Base-by-base conservation (phyloP, 2,113 vertebrate species). In the Carassius carassius region DNA sequence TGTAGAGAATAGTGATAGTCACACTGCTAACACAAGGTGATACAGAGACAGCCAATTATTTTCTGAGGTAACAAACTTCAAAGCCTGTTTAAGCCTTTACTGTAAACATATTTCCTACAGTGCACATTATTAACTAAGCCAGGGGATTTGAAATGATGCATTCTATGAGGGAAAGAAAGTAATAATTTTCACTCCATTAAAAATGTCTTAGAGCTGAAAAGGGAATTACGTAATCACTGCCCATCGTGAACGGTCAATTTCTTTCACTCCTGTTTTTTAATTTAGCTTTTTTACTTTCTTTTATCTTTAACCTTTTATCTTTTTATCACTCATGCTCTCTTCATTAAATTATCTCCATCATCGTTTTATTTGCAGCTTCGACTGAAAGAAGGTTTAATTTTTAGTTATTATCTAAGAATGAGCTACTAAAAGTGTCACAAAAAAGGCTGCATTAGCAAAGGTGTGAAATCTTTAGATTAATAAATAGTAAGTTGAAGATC, bases 201-300 rank as follows among this genome's bases (percentile, higher is more conserved):
- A 86, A 70, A 21, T n/a, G n/a, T 62, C 63, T 73, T 85, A 16
- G 58, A 72, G 54, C 77, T 62, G 32, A 80, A 80, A 73, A 80
- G 76, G 73, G 54, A 67, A 41, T 8, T 41, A 41, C 7, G 41
- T 8, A 41, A 21, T 80, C n/a, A 13, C 16, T n/a, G 11, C 7
- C 11, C 63, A 78, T 41, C 21, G 23, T 19, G 51, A 58, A 13
- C 47, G 3, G 51, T 51, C 58, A 58, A 37, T 37, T 54, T 79
- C 47, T 23, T 77, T 21, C 19, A 25, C 75, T 58, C n/a, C 10
- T 84, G 73, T 62, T 77, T 67, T 51, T 25, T 73, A 16, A 84
- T 23, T 65, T 7, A 47, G 10, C 21, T 47, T 65, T 58, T 58
- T 72, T 21, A 7, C 21, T 21, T 82, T 78, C 73, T 21, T 81